These are phyloP conservation scores for Amphiduros pacificus DNA, from an alignment of 2,888 invertebrate genomes.

Conservation along the genomic window DNA sequence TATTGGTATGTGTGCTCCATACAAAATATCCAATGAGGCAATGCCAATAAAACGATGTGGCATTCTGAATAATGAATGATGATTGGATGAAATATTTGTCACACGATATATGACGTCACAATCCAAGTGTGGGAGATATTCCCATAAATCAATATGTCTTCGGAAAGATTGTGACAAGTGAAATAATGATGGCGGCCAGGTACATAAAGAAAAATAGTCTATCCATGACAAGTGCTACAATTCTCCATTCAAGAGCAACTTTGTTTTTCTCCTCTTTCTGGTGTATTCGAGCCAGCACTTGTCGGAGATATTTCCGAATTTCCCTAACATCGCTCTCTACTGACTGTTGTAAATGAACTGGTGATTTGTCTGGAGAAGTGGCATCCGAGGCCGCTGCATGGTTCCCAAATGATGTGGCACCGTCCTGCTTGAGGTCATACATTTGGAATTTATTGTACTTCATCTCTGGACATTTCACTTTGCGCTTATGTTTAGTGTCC, in stretches of 20 bases:
- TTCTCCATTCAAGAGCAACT: slow-evolving; percentile 32
- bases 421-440: slow-evolving; percentile 21
- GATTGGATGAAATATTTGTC: no score
- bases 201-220: slow-evolving; percentile 34
- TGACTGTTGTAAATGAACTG: slow-evolving; percentile 26
- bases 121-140: no score
- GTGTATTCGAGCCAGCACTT: slow-evolving; percentile 39
- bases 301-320: slow-evolving; percentile 41
- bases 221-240: slow-evolving; percentile 34
- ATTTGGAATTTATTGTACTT: slow-evolving; percentile 26
- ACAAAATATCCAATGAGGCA: no score
- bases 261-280: slow-evolving; percentile 29
- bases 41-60: no score
- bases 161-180: slow-evolving; percentile 33
- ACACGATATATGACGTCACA: no score
- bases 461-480: slow-evolving; percentile 17
- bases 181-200: slow-evolving; percentile 29
- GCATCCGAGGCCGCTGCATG: neutral
- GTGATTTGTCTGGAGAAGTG: slow-evolving; percentile 21
- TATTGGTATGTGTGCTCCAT: no score
- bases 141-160: slow-evolving; percentile 39
- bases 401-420: slow-evolving; percentile 10
- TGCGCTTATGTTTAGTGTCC: slow-evolving; percentile 11
- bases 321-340: slow-evolving; percentile 53
- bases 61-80: no score